Conservation (phyloP, 2,113 vertebrate species). For the Syrrhaptes paradoxus region DNA sequence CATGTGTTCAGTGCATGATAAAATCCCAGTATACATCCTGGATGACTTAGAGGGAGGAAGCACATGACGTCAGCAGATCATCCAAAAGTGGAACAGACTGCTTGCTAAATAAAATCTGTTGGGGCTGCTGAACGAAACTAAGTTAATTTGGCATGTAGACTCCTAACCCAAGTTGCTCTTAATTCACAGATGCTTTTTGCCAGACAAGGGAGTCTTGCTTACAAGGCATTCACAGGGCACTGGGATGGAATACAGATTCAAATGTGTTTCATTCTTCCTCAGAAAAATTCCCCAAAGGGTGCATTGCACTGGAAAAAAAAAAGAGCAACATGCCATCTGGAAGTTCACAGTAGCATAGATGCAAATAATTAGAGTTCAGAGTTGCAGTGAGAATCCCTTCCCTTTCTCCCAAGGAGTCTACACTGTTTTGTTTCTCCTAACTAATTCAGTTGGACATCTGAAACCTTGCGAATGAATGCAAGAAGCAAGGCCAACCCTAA, state of each 20-base stretch:
- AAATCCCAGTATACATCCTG: not conserved
- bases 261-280: slow-evolving; percentile 1
- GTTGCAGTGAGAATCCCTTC: not conserved
- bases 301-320: not conserved
- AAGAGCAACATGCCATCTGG: slow-evolving; percentile 22
- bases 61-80: slow-evolving; percentile 7
- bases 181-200: not conserved
- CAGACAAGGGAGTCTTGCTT: slow-evolving; percentile 32
- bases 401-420: not conserved
- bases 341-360: slow-evolving; percentile 12
- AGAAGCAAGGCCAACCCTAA: not conserved
- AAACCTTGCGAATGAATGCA: not conserved
- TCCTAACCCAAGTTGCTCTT: slow-evolving; percentile 33
- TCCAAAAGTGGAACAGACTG: slow-evolving; percentile 19
- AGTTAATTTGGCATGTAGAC: slow-evolving; percentile 47
- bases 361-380: slow-evolving; percentile 40
- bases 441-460: not conserved
- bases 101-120: slow-evolving; percentile 41
- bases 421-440: not conserved
- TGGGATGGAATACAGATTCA: slow-evolving; percentile 1
- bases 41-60: not conserved
- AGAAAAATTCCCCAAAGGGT: slow-evolving; percentile 4
- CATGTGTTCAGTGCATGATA: not conserved
- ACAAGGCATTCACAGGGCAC: not conserved
- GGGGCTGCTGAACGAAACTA: not conserved